Base-by-base conservation (phyloP, 2,797 vertebrate species). In the Synaphobranchus kaupii region DNA sequence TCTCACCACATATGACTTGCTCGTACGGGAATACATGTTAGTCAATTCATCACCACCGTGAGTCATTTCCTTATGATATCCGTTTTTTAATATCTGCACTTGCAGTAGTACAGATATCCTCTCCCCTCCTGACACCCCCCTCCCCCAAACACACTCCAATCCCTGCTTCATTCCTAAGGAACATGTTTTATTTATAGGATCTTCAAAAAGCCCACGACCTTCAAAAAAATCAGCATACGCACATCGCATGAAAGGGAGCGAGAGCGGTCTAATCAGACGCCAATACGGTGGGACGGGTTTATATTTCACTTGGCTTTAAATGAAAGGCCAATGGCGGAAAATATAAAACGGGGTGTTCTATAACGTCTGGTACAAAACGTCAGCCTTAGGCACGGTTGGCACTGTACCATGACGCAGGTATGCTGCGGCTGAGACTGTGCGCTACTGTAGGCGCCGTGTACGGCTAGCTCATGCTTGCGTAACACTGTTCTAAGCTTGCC, bases 161-260 rank as follows among this genome's bases (percentile, higher is more conserved):
- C 66, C 31, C 39, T 60, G 78, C 58, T 44, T 54, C 73, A 44
- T 15, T 82, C 84, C 84, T 76, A 88, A 84, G 81, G 81, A 90
- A 87, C 87, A 86, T 87, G 28, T 76, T 81, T 89, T 90, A 91
- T 91, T 88, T 89, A 89, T 90, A 90, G 89, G 68, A 54, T 83
- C 81, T 90, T 90, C 88, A 90, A 88, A 91, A 81, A 25, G 73
- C 86, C 88, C 84, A 87, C 87, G 20, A 91, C 88, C 86, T 90
- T 91, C 88, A 87, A 66, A 87, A 66, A 80, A 90, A 86, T 85
- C 84, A 71, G 81, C 83, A 85, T 87, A 84, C 81, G 78, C 25
- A 47, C 22, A 81, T 84, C 25, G 56, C 87, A n/a, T 73, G 47
- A 73, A 10, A 47, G 73, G 84, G 47, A 25, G 47, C 5, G 76